A percentile compares a stretch with the other conserved stretches of the same genome.
Evolutionary conservation across 1,140 invertebrate species (phyloP).

Genomic region (Chrysopa pallens): DNA sequence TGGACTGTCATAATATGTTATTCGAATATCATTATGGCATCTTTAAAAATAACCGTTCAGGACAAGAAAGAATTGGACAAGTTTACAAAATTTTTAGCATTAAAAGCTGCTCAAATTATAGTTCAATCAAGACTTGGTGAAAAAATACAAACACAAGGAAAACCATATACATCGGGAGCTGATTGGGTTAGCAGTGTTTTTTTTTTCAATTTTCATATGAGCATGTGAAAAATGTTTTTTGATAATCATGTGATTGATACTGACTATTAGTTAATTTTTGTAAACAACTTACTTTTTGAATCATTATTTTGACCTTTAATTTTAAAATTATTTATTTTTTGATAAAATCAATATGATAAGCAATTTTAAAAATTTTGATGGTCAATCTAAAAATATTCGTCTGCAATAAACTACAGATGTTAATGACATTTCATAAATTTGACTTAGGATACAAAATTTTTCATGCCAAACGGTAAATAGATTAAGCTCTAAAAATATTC

Average conservation of each 20-base stretch:
- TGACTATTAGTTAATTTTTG: constrained; percentile 1
- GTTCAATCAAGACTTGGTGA: constrained; percentile 74
- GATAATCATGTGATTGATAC: background rate
- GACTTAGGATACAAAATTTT: too few relatives aligned
- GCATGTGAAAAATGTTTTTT: background rate
- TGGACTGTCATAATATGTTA: too few relatives aligned
- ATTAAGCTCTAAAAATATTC: too few relatives aligned
- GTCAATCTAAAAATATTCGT: too few relatives aligned
- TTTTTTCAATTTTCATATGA: background rate
- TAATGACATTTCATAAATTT: too few relatives aligned
- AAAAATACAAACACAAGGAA: constrained; percentile 62
- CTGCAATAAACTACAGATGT: too few relatives aligned
- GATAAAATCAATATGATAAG: too few relatives aligned
- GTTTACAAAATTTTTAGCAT: constrained; percentile 69
- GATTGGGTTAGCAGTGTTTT: constrained; percentile 49
- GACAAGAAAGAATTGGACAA: constrained; percentile 68
- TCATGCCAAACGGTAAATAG: too few relatives aligned
- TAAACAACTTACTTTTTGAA: background rate
- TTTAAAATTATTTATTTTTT: too few relatives aligned
- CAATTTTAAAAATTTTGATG: too few relatives aligned
- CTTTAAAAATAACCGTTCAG: constrained; percentile 34
- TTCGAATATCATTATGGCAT: constrained; percentile 16
- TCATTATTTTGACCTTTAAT: too few relatives aligned
- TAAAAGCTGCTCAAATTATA: constrained; percentile 78
- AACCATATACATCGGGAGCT: constrained; percentile 42